A percentile compares a stretch with the other conserved stretches of the same genome.
Evolutionary conservation across 2,113 vertebrate species (phyloP).

Genomic region (Glaucidium brasilianum): DNA sequence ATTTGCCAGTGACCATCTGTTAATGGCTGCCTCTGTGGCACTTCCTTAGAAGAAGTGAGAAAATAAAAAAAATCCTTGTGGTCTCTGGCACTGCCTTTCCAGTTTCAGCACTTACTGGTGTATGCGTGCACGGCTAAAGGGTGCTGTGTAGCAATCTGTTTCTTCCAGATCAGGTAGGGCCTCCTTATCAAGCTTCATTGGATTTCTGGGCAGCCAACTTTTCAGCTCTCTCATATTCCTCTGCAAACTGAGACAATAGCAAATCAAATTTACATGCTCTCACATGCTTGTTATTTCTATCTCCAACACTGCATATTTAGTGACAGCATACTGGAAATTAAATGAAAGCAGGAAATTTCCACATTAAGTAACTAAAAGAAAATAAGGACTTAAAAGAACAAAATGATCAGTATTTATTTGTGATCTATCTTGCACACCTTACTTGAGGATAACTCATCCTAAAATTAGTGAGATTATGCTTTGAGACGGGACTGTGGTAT

Average conservation of each 20-base stretch:
- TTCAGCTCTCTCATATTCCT: slow-evolving; percentile 88
- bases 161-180: slow-evolving; percentile 93
- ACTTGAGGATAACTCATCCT: not conserved
- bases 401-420: not conserved
- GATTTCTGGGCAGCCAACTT: slow-evolving; percentile 93
- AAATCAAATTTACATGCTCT: not conserved
- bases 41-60: not conserved
- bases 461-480: not conserved
- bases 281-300: not conserved
- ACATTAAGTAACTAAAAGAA: not conserved
- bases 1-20: slow-evolving; percentile 21
- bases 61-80: not conserved
- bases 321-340: not conserved
- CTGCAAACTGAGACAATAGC: slow-evolving; percentile 79
- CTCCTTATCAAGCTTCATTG: slow-evolving; percentile 98
- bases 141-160: slow-evolving; percentile 94
- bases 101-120: slow-evolving; percentile 87
- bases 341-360: not conserved
- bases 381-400: not conserved
- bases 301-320: not conserved
- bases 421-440: not conserved
- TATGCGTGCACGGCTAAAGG: slow-evolving; percentile 93
- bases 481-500: not conserved
- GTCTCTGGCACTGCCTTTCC: not conserved
- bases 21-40: not conserved